Evolutionary conservation across 2,797 vertebrate species (phyloP), one percentile per base, ranked within the genome.

Genomic region (Anguilla obscura): DNA sequence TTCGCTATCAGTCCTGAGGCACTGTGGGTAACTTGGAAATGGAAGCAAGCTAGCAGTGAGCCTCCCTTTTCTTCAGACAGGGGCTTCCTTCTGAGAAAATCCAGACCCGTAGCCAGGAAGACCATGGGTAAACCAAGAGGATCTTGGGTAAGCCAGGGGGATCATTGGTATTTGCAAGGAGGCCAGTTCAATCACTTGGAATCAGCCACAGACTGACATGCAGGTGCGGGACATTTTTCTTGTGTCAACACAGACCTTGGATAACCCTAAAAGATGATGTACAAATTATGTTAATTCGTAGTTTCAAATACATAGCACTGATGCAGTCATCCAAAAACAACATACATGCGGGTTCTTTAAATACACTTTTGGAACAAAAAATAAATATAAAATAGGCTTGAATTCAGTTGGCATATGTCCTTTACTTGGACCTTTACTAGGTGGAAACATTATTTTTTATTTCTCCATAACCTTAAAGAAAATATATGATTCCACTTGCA

Each of bases 21-120:
- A 87, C 27, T 80, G 86, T 84, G 85, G 87, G 87, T 80, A 89
- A 69, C 90, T 85, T 89, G 89, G 89, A 89, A 87, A 33, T 66
- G 85, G 14, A 86, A 85, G 87, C 84, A 45, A 90, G 87, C 89
- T 84, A 86, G 82, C 87, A 88, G 85, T 86, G 91, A 86, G 87
- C 86, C 89, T 91, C 89, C 88, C 82, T 86, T n/a, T 86, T 84
- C 87, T 90, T 90, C 89, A 90, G 89, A 90, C 90, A 92, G 85
- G 87, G 90, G 56, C 90, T 88, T 91, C 80, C 88, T 86, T 79
- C 86, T 87, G 89, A 88, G 74, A 90, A 91, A 90, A 89, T 89
- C 90, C 89, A 84, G 86, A 88, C 86, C 74, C 88, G 86, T 71
- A 90, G 87, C 89, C 86, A 90, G 69, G 84, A 86, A 83, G 88